phyloP scores from a whole-genome alignment of 2,113 vertebrate genomes.

The Herpailurus yagouaroundi region DNA sequence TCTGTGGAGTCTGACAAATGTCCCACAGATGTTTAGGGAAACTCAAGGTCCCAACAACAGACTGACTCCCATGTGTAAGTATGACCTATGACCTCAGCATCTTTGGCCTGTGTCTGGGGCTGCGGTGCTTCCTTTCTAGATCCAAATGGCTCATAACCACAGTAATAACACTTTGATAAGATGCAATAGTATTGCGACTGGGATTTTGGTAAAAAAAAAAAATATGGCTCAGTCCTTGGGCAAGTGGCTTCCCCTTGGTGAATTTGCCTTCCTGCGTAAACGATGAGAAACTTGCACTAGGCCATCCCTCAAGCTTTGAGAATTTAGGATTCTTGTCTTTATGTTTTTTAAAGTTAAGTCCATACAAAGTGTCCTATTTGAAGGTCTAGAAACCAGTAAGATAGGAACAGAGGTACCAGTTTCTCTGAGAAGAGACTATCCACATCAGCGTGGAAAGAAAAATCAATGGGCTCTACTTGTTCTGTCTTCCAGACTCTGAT shows the following conservation, averaged over 20 bases:
- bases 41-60: neutral
- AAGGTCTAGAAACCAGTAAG: neutral
- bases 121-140: rapidly evolving
- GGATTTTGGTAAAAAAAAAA: neutral
- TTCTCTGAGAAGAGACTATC: neutral
- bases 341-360: neutral
- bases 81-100: rapidly evolving
- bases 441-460: neutral
- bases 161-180: neutral
- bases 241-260: neutral
- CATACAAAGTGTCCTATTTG: rapidly evolving
- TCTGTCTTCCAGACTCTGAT: neutral
- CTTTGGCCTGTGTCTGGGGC: neutral
- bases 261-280: neutral
- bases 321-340: neutral
- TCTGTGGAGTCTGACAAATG: neutral
- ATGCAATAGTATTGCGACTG: neutral
- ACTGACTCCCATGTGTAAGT: neutral
- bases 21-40: neutral
- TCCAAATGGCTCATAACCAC: neutral
- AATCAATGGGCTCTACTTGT: neutral
- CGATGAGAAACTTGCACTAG: neutral
- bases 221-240: neutral
- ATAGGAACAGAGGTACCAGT: no score
- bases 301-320: neutral